Base-by-base conservation (phyloP, 2,113 vertebrate genomes). In the Epinephelus cyanopodus region DNA sequence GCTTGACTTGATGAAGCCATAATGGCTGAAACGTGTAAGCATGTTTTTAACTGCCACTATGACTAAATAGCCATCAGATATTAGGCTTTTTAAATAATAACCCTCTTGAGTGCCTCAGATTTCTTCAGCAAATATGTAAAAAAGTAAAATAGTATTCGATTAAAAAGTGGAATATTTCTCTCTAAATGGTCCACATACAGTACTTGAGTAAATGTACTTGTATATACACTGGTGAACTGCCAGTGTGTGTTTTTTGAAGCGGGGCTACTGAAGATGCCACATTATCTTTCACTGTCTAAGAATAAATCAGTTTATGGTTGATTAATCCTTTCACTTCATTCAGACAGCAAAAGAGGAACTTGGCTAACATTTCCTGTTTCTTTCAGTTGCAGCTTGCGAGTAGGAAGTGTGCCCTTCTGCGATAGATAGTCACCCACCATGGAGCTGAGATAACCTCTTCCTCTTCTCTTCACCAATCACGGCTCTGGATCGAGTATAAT, bases 391-490 rank as follows among this genome's bases (percentile, higher is more conserved):
- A 77, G 25, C 58, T 14, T 12, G 5, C 19, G 6, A 66, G 12
- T 76, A 89, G 88, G 90, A 93, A 91, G 80, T 33, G n/a, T 37
- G 53, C 50, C 54, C 79, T 92, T 85, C 83, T 68, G 74, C 76
- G 15, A 72, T 64, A 57, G 60, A 66, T 3, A 6, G 53, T 72
- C 57, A 53, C 53, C 39, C 57, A 50, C 53, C 39, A 91, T 91
- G 90, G 86, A 90, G 82, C 78, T 78, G 25, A 88, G 83, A 92
- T 91, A 86, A 85, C 39, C 12, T 11, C 70, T 77, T 88, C 77
- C 61, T 68, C 65, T 79, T 73, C 39, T 69, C 60, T 72, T 17
- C 29, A 62, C 79, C 85, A 74, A 68, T 81, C 77, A 57, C 67
- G 3, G 17, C 56, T 63, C 37, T n/a, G 42, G 48, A 64, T 79